Percentiles rank a stretch among this genome's conserved stretches.
Conservation (phyloP, 2,888 invertebrate genomes). For the Leptopterna dolabrata region DNA sequence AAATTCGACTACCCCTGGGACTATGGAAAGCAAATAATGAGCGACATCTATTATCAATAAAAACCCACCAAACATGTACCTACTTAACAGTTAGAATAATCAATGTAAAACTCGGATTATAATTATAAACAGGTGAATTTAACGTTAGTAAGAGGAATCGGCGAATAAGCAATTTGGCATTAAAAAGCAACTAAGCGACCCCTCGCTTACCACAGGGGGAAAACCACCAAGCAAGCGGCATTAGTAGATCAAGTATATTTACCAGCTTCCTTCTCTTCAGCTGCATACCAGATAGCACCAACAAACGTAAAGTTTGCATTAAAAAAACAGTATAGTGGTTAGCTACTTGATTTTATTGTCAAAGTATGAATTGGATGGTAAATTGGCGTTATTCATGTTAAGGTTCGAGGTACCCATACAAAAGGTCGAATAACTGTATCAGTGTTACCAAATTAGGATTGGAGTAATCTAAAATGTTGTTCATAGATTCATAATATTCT, state of each 20-base stretch:
- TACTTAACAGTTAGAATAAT: no score
- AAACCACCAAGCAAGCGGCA: conserved; percentile 16
- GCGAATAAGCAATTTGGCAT: background rate
- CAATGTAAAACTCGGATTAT: no score
- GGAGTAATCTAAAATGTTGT: no score
- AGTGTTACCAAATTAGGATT: no score
- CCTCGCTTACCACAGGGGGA: background rate
- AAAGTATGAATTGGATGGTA: background rate
- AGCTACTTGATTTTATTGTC: background rate
- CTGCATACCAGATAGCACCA: conserved; percentile 34
- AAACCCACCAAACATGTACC: no score
- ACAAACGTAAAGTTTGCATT: conserved; percentile 18
- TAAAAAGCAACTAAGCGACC: background rate
- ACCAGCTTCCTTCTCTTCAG: conserved; percentile 54
- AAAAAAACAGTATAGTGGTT: background rate
- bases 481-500: no score
- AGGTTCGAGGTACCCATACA: no score
- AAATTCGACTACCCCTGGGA: no score
- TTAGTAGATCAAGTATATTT: conserved; percentile 15
- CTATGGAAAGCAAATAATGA: no score
- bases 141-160: background rate
- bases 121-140: no score
- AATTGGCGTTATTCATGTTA: background rate
- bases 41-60: no score
- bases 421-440: no score